Percentiles rank a stretch among this genome's conserved stretches.
These are phyloP conservation scores for Rhyacichthys aspro DNA, from an alignment of 2,797 vertebrate species.

Conservation along the genomic window DNA sequence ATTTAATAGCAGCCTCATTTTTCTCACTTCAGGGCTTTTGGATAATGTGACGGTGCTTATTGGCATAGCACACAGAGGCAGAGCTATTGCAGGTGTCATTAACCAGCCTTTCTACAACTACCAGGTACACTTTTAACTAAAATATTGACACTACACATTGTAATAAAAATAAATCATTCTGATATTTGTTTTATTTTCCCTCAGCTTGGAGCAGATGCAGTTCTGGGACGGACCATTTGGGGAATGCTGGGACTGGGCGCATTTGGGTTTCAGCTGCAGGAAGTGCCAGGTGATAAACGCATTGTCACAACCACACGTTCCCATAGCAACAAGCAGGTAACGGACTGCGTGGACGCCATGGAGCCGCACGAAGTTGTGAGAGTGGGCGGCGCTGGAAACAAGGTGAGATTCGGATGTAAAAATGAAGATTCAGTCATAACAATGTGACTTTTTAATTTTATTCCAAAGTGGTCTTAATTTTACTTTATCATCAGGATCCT, in stretches of 20 bases:
- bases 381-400: conserved; percentile 97
- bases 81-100: conserved; percentile 95
- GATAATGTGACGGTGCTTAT: conserved; percentile 97
- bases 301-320: conserved; percentile 93
- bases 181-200: conserved; percentile 16
- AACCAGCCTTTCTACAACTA: conserved; percentile 99
- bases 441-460: not conserved
- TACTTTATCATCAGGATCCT: not conserved
- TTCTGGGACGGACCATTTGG: conserved; percentile 93
- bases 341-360: conserved; percentile 89
- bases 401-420: conserved; percentile 79
- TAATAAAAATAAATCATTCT: not conserved
- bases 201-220: conserved; percentile 83
- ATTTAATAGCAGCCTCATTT: conserved; percentile 15
- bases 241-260: conserved; percentile 90
- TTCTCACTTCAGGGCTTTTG: conserved; percentile 85
- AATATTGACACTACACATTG: no score
- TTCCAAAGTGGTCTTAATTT: no score
- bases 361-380: conserved; percentile 88
- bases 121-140: conserved; percentile 79
- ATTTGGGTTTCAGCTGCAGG: conserved; percentile 93
- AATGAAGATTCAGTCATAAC: not conserved
- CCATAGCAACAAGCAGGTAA: conserved; percentile 92
- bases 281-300: conserved; percentile 84
- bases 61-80: conserved; percentile 92